Conservation (phyloP, 2,797 vertebrate genomes). For the Monodelphis domestica region DNA sequence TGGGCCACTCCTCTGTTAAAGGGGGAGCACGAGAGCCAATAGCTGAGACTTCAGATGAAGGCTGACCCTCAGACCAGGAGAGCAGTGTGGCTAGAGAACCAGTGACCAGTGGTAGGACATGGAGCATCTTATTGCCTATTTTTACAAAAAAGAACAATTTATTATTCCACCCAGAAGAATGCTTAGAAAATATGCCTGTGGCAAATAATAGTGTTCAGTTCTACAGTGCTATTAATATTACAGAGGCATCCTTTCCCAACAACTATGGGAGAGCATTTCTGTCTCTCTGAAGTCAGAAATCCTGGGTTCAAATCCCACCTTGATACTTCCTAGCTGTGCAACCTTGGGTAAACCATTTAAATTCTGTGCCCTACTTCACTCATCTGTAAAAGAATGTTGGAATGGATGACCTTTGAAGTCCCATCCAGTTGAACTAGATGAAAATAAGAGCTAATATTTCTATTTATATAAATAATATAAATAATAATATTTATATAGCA, state of each 20-base stretch:
- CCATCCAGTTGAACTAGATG: neutral
- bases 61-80: neutral
- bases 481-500: too few relatives aligned
- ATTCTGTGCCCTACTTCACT: neutral
- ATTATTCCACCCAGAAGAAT: neutral
- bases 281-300: neutral
- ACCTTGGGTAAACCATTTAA: neutral
- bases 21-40: neutral
- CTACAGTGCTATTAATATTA: neutral
- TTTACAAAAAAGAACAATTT: neutral
- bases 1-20: rapidly evolving
- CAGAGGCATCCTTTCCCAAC: neutral
- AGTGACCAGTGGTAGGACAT: neutral
- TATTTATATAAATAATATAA: too few relatives aligned
- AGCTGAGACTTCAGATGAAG: neutral
- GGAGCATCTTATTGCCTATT: neutral
- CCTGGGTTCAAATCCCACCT: neutral
- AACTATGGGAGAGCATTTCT: neutral
- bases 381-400: neutral
- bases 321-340: neutral
- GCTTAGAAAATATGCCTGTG: neutral
- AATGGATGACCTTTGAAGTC: neutral
- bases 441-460: neutral
- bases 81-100: rapidly evolving
- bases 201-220: neutral